phyloP scores from a whole-genome alignment of 2,113 vertebrate species.

The Nanorana parkeri region DNA sequence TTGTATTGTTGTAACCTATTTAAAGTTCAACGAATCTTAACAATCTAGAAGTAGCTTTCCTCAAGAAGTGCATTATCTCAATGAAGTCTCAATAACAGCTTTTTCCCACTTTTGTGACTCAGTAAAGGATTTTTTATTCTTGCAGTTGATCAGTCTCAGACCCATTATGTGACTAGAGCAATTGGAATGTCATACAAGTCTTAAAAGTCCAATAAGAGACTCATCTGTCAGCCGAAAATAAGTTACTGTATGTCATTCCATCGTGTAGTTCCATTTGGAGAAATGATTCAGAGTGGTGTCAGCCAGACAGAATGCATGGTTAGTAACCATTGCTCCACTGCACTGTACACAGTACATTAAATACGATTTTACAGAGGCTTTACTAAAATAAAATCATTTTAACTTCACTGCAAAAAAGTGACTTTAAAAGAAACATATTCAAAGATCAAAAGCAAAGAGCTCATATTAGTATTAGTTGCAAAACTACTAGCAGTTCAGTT shows the following conservation, averaged over 20 bases:
- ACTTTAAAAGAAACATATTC: too few relatives aligned
- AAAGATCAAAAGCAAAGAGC: too few relatives aligned
- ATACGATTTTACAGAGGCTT: too few relatives aligned
- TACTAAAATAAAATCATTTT: too few relatives aligned
- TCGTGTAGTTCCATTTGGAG: not conserved
- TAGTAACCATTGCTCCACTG: not conserved
- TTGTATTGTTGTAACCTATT: conserved; percentile 25
- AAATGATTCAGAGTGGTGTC: not conserved
- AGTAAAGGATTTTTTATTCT: not conserved
- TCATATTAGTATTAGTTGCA: too few relatives aligned
- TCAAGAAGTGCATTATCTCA: conserved; percentile 19
- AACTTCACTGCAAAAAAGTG: too few relatives aligned
- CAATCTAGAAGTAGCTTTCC: conserved; percentile 21
- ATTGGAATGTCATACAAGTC: conserved; percentile 17
- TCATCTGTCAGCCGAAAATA: not conserved
- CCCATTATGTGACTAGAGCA: not conserved
- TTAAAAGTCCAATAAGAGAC: not conserved
- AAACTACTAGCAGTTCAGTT: too few relatives aligned
- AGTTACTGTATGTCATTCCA: conserved; percentile 3
- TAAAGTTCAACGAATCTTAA: conserved; percentile 20
- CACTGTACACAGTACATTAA: too few relatives aligned
- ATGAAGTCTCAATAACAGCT: conserved; percentile 24
- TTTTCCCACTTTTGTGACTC: conserved; percentile 12
- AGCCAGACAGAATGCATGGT: not conserved
- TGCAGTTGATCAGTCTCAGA: conserved; percentile 9